phyloP scores from a whole-genome alignment of 2,888 invertebrate genomes.

The Pristionchus arcanus region DNA sequence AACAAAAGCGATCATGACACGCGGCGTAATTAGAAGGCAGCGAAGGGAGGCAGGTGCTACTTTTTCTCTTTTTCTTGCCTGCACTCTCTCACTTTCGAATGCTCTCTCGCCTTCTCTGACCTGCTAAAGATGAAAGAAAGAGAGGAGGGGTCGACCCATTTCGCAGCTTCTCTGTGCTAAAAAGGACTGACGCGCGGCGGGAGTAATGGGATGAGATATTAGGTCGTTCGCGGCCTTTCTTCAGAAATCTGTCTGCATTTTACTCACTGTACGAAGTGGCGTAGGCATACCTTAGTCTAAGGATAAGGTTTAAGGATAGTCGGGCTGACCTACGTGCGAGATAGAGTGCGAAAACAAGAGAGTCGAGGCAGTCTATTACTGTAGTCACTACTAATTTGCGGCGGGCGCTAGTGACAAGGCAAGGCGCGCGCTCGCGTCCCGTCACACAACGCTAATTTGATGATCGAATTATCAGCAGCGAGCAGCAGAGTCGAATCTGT shows the following conservation, averaged over 20 bases:
- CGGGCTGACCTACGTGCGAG: no score
- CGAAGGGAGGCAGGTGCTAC: constrained; percentile 15
- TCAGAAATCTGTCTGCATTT: no score
- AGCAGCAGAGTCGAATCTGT: neutral
- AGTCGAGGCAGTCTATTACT: neutral
- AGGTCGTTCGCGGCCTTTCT: constrained; percentile 23
- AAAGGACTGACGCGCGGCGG: neutral
- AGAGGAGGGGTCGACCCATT: neutral
- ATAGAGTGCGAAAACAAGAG: neutral
- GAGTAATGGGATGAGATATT: constrained; percentile 16
- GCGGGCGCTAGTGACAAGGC: neutral
- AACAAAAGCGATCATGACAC: constrained; percentile 11
- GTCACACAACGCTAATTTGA: constrained; percentile 41
- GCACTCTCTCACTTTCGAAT: neutral
- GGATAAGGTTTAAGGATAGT: no score
- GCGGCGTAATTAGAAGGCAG: constrained; percentile 25
- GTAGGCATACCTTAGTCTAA: no score
- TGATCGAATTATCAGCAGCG: constrained; percentile 46
- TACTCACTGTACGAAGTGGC: no score
- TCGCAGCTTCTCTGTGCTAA: neutral
- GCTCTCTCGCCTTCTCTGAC: constrained; percentile 8
- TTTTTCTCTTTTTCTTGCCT: neutral
- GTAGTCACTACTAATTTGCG: constrained; percentile 24
- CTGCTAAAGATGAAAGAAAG: neutral
- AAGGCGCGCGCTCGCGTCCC: neutral